A percentile compares a stretch with the other conserved stretches of the same genome.
These are phyloP conservation scores for Mustelus asterias DNA, from an alignment of 2,113 vertebrate species.

Conservation along the genomic window DNA sequence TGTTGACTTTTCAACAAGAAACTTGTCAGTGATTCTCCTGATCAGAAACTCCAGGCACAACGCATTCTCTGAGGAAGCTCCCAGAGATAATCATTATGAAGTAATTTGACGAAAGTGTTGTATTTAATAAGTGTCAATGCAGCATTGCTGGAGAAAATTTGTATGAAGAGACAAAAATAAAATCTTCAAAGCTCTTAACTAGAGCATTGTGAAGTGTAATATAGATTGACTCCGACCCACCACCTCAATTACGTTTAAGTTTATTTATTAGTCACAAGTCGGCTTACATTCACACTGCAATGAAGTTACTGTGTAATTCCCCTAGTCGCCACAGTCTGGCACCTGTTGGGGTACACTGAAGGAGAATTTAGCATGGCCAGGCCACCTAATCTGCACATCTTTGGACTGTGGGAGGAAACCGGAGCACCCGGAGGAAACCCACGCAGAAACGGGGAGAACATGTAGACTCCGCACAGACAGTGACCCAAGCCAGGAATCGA, in stretches of 20 bases:
- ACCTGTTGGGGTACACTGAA: too few species aligned
- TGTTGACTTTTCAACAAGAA: neutral
- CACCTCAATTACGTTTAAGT: neutral
- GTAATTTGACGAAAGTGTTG: neutral
- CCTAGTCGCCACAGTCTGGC: too few species aligned
- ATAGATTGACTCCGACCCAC: neutral
- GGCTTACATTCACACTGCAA: too few species aligned
- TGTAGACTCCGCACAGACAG: too few species aligned
- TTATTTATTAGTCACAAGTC: too few species aligned
- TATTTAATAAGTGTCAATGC: neutral
- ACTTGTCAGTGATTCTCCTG: neutral
- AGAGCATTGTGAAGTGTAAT: neutral
- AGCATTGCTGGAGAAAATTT: neutral
- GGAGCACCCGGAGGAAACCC: too few species aligned
- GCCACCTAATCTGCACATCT: too few species aligned
- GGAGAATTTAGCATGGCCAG: too few species aligned
- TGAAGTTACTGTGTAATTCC: too few species aligned
- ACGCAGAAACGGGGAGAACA: too few species aligned
- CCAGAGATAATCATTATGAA: neutral
- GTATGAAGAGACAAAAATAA: neutral
- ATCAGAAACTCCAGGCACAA: neutral
- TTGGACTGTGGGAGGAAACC: too few species aligned
- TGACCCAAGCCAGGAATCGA: too few species aligned
- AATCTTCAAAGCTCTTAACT: neutral
- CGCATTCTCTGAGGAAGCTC: neutral